Evolutionary conservation across 2,113 vertebrate genomes (phyloP), one percentile per base, ranked within the genome.

Genomic region (Odontophorus gujanensis): DNA sequence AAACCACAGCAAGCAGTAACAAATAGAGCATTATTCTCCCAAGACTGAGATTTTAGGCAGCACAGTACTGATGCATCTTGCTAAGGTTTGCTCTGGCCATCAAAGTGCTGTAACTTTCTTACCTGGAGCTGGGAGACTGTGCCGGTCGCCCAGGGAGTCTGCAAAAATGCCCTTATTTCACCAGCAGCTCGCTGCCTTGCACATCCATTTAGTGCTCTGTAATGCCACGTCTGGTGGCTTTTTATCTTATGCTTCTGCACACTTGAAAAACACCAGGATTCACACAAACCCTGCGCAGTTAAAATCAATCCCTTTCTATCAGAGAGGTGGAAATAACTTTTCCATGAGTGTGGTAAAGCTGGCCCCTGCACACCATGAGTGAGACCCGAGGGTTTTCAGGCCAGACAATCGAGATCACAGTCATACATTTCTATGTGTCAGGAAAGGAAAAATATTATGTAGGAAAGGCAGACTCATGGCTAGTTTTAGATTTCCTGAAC

Each of bases 41-140:
- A 55, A 76, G 2, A 24, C 9, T 0, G 0, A 5, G 34, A 61
- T 47, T 68, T n/a, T 68, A 48, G 61, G 45, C 51, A 53, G 36
- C 9, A 8, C 53, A 8, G 4, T 11, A 8, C 18, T 24, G 30
- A 59, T 65, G 20, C 20, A 13, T 18, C 47, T 47, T 48, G 14
- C 34, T 11, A 10, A 22, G 30, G 24, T 26, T 69, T 73, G 40
- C 68, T 65, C 5, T 13, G 76, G 45, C 40, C 28, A 11, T 24
- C 13, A 7, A 12, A 50, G 18, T 25, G 26, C 79, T 76, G 9
- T 45, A 50, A 8, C 47, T 45, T 82, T 63, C 36, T 67, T 11
- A 26, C 38, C 48, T 7, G 36, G 22, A 32, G 28, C 43, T 25
- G 65, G 43, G 76, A 61, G 34, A 32, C 40, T 57, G 48, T 40